Base-by-base conservation (phyloP, 35 echinoderm and acorn worm species). In the Anneissia japonica region DNA sequence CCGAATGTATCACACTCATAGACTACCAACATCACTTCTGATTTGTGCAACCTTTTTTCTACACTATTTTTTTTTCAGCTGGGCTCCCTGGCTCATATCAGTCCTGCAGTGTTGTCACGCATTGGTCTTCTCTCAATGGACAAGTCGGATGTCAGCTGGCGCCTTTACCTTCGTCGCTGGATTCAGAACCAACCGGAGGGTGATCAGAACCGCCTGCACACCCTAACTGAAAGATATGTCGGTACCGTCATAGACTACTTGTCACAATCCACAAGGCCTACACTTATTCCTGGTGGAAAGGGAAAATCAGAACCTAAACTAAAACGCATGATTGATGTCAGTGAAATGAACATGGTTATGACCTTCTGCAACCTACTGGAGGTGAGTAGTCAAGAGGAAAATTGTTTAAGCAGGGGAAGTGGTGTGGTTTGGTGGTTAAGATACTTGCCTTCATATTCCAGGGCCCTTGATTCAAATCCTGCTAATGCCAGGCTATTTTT, bases 51-150 rank as follows among this genome's bases (percentile, higher is more conserved):
- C 40, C 4, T 45, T 45, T 45, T 45, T 7, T 7, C 40, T 26
- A 30, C 4, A 76, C 26, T 4, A 30, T 80, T 80, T 30, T 80
- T 6, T 36, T 81, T 80, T 30, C 36, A 99, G 96, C 84, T 99
- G 85, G 96, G 94, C 37, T 91, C 91, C 30, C 16, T 91, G 21
- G 83, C 89, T 51, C 79, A 84, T 75, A 74, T 99, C 13, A 90
- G 89, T 56, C 96, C 96, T 7, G 86, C 92, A 26, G 84, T 94
- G 0, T 79, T 99, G 7, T 99, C 96, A 14, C 76, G 80, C 16
- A 84, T 86, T 46, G 96, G 96, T 31, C 82, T 99, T 34, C 86
- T 99, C 30, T 99, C 96, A 4, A 89, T 99, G 92, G 96, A 99
- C 73, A 85, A 90, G 41, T 91, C 92, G 30, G 96, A 99, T 76